A percentile compares a stretch with the other conserved stretches of the same genome.
These are phyloP conservation scores for Cassiopea andromeda DNA, from an alignment of 30 jellyfish, hydroid and myxozoan genomes.

Conservation along the genomic window DNA sequence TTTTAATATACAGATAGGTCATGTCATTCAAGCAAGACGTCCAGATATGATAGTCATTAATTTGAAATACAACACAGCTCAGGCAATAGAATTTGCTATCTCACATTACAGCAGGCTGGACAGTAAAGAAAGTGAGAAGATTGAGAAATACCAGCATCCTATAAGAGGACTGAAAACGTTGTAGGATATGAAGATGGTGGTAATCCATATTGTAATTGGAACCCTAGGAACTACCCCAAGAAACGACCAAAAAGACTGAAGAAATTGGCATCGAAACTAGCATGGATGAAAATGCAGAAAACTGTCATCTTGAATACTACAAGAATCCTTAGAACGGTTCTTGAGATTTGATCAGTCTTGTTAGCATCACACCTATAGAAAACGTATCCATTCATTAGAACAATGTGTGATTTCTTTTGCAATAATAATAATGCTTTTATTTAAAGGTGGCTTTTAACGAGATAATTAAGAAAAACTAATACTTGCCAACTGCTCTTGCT, in stretches of 20 bases:
- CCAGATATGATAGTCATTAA: slow-evolving; percentile 35
- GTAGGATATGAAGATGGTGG: slow-evolving; percentile 40
- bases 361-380: slow-evolving; percentile 40
- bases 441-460: not conserved
- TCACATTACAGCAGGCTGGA: slow-evolving; percentile 14
- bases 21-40: slow-evolving; percentile 37
- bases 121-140: slow-evolving; percentile 19
- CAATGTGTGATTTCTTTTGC: not conserved
- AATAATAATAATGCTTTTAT: slow-evolving; percentile 3
- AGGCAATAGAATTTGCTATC: slow-evolving; percentile 24
- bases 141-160: slow-evolving; percentile 7
- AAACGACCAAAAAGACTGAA: slow-evolving; percentile 39
- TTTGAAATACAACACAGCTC: slow-evolving; percentile 2
- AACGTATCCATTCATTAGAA: slow-evolving; percentile 13
- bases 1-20: slow-evolving; percentile 12
- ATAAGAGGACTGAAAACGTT: slow-evolving; percentile 13
- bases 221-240: slow-evolving; percentile 6
- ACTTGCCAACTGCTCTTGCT: slow-evolving; percentile 3
- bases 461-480: not conserved
- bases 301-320: slow-evolving; percentile 34
- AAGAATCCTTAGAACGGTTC: slow-evolving; percentile 42
- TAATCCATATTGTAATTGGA: not conserved
- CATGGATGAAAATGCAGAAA: slow-evolving; percentile 30
- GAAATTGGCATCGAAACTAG: slow-evolving; percentile 22
- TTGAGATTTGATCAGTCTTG: slow-evolving; percentile 43